These are phyloP conservation scores for Molothrus aeneus DNA, from an alignment of 2,797 vertebrate genomes.

Conservation along the genomic window DNA sequence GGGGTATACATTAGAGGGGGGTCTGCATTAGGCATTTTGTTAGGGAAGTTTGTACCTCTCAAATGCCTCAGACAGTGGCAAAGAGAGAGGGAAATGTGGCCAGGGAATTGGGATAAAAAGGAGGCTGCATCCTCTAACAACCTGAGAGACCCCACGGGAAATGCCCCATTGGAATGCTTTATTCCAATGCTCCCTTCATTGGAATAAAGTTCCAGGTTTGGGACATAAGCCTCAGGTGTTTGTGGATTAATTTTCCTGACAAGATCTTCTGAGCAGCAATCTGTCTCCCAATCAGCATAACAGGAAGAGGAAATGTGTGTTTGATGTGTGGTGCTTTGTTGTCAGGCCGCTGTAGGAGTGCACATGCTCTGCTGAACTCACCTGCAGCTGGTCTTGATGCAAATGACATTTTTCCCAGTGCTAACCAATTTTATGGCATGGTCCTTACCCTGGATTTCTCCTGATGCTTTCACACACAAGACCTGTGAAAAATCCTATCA, in stretches of 20 bases:
- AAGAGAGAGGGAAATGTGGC: background rate
- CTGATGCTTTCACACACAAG: background rate
- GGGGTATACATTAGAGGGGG: no score
- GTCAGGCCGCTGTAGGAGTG: background rate
- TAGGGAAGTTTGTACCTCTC: background rate
- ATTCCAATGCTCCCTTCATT: background rate
- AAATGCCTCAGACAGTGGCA: background rate
- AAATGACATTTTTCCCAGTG: background rate
- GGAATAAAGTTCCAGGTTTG: background rate
- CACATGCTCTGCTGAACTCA: background rate
- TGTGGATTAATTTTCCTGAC: background rate
- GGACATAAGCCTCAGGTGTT: background rate
- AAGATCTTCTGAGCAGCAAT: background rate
- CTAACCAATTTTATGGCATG: rapidly evolving
- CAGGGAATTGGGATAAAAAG: background rate
- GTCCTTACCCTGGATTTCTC: background rate
- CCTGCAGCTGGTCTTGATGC: background rate
- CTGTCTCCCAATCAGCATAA: background rate
- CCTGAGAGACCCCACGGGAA: background rate
- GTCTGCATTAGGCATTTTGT: background rate
- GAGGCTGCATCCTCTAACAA: background rate
- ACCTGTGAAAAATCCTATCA: background rate
- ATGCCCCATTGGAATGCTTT: no score
- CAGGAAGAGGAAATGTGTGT: background rate
- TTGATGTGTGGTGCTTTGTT: background rate